A percentile compares a stretch with the other conserved stretches of the same genome.
These are phyloP conservation scores for Epinephelus fuscoguttatus DNA, from an alignment of 2,113 vertebrate species.

Conservation along the genomic window DNA sequence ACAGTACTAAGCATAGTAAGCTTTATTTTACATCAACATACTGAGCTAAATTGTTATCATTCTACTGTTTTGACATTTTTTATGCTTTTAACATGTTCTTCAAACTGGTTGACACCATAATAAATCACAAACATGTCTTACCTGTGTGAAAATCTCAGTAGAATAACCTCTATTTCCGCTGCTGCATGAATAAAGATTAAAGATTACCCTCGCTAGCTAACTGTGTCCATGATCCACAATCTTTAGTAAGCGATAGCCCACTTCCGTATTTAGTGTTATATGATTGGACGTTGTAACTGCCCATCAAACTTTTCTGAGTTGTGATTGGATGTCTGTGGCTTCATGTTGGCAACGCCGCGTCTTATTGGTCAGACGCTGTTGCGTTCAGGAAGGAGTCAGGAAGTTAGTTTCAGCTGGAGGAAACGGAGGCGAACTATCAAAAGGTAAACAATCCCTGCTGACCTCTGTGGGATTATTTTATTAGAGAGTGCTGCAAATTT, in stretches of 20 bases:
- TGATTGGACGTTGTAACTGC: slow-evolving; percentile 64
- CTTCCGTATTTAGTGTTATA: slow-evolving; percentile 41
- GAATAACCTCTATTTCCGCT: not conserved
- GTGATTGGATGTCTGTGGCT: slow-evolving; percentile 54
- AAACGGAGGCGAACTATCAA: slow-evolving; percentile 6
- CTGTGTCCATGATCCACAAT: slow-evolving; percentile 42
- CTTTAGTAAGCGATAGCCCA: not conserved
- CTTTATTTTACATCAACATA: not conserved
- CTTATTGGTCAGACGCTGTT: slow-evolving; percentile 55
- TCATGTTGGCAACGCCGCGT: not conserved
- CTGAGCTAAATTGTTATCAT: slow-evolving; percentile 2
- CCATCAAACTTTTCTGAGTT: slow-evolving; percentile 44
- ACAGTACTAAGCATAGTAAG: not conserved
- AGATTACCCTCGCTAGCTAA: slow-evolving; percentile 37
- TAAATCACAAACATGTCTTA: slow-evolving; percentile 44
- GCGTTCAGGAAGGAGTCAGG: not conserved
- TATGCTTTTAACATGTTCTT: not conserved
- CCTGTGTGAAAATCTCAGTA: slow-evolving; percentile 34
- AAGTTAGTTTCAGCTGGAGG: slow-evolving; percentile 42
- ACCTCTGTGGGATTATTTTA: slow-evolving; percentile 1
- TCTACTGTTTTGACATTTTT: not conserved
- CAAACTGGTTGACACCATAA: not conserved
- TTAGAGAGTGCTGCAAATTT: not conserved
- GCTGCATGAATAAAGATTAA: slow-evolving; percentile 4
- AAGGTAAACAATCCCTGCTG: slow-evolving; percentile 64